Base-by-base conservation (phyloP, 2,888 invertebrate species). In the Troides oblongomaculatus region DNA sequence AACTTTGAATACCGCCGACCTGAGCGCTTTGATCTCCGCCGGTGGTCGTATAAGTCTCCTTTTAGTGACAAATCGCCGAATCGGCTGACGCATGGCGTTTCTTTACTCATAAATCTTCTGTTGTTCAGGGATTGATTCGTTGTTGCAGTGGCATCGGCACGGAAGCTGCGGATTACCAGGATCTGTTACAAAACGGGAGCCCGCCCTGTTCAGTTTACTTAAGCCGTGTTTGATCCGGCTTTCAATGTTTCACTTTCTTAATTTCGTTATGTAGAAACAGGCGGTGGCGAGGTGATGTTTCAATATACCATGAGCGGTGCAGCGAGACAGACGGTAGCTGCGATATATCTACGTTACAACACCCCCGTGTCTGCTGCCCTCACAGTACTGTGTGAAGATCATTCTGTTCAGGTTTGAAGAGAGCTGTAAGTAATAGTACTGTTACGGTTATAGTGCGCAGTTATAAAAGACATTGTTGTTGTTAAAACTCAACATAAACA, bases 31-130 rank as follows among this genome's bases (percentile, higher is more conserved):
- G 89, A 90, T 89, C 89, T 83, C 66, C 2, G 79, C 74, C 81
- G 89, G 89, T 86, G 88, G 87, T 79, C 85, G 77, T 74, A 77
- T 88, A 84, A 86, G 87, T 86, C 82, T 76, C 72, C 60, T 60
- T 69, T 74, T 73, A 79, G 81, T 83, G 88, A 88, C 89, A 88
- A 87, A 88, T 86, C 80, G 78, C 80, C 78, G 78, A 79, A 83
- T 77, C 72, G 63, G 65, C 64, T 76, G 75, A 81, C 78, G 69
- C 72, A 75, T 70, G 73, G 71, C 62, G 67, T 71, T 70, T 72
- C 57, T 69, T 71, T 74, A 70, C 69, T 30, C 60, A 18, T 69
- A 62, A 64, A 62, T 56, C 50, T 65, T 64, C 21, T 56, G 62
- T 62, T 66, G 63, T 59, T 59, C 39, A 25, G 23, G 39, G 58